A percentile compares a stretch with the other conserved stretches of the same genome.
These are phyloP conservation scores for Halichoeres trimaculatus DNA, from an alignment of 2,113 vertebrate species.

Conservation along the genomic window DNA sequence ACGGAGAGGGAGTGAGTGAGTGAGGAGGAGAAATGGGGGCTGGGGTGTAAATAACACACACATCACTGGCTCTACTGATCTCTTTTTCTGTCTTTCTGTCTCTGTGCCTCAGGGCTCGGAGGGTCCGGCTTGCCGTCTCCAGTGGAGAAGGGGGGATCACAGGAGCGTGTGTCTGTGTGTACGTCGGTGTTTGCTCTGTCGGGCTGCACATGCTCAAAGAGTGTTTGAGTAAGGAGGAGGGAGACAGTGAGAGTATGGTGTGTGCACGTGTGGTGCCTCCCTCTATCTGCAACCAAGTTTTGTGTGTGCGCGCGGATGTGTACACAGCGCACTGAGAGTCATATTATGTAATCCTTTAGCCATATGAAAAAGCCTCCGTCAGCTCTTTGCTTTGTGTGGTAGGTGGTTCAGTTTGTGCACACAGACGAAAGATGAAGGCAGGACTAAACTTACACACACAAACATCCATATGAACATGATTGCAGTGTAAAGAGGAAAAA, in stretches of 20 bases:
- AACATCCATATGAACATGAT: conserved; percentile 1
- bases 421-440: conserved; percentile 45
- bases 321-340: conserved; percentile 56
- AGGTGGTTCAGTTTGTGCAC: conserved; percentile 60
- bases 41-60: conserved; percentile 70
- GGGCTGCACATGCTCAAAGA: conserved; percentile 65
- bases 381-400: conserved; percentile 75
- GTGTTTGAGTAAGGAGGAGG: conserved; percentile 64
- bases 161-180: conserved; percentile 40
- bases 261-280: conserved; percentile 49
- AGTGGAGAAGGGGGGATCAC: conserved; percentile 59
- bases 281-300: conserved; percentile 58
- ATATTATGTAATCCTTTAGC: conserved; percentile 77
- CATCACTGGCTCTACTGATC: conserved; percentile 73
- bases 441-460: conserved; percentile 20
- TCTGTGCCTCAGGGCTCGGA: conserved; percentile 55
- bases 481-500: conserved; percentile 30
- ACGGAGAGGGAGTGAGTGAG: background rate
- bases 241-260: conserved; percentile 68
- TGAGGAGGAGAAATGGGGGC: conserved; percentile 41
- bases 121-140: conserved; percentile 64
- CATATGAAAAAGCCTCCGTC: conserved; percentile 69
- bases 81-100: conserved; percentile 58
- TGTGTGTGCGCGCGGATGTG: conserved; percentile 48
- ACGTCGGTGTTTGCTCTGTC: conserved; percentile 31